These are phyloP conservation scores for Melanostoma scalare DNA, from an alignment of 2,888 invertebrate genomes.

Conservation along the genomic window DNA sequence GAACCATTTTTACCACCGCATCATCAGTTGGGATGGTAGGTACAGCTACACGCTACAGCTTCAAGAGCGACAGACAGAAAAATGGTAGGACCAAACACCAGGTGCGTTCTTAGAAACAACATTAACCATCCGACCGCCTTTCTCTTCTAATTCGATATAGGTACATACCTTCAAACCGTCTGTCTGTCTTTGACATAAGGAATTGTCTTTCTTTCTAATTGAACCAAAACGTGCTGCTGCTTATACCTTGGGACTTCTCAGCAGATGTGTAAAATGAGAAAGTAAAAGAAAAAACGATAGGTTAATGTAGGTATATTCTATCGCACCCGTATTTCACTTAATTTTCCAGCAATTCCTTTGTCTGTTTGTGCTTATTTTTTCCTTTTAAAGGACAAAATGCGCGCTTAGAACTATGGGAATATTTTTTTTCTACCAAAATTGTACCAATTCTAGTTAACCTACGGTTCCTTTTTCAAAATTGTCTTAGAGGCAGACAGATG, in stretches of 20 bases:
- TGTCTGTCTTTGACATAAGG: constrained; percentile 2
- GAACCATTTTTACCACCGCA: not conserved
- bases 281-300: not conserved
- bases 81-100: constrained; percentile 43
- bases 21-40: not conserved
- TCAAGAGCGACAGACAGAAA: not conserved
- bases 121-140: constrained; percentile 37
- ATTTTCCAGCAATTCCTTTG: constrained; percentile 29
- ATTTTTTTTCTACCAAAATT: no score
- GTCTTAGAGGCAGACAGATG: no score
- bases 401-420: no score
- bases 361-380: not conserved
- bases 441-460: no score
- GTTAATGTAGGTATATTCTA: not conserved
- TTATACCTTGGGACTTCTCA: not conserved
- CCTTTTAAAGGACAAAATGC: not conserved
- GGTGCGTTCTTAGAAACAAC: constrained; percentile 55
- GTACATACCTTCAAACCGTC: no score
- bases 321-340: constrained; percentile 31
- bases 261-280: constrained; percentile 3
- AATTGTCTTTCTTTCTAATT: constrained; percentile 22
- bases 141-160: not conserved
- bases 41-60: not conserved
- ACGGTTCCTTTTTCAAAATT: no score
- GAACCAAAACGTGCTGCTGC: constrained; percentile 15